Percentiles rank a stretch among this genome's conserved stretches.
These are phyloP conservation scores for Heptranchias perlo DNA, from an alignment of 2,113 vertebrate species.

Conservation along the genomic window DNA sequence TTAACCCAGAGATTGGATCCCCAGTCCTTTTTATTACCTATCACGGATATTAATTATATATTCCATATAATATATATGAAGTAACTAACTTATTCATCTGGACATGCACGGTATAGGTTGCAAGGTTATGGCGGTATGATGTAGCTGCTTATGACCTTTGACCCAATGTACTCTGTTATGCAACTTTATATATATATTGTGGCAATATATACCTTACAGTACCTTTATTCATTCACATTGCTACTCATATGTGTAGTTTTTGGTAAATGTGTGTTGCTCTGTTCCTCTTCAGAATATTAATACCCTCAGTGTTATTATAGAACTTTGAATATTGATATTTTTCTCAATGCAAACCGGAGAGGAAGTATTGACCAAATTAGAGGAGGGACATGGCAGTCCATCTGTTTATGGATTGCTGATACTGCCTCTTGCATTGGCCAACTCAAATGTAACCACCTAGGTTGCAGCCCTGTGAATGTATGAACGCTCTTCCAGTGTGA, in stretches of 20 bases:
- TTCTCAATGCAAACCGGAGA: background rate
- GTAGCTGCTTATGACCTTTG: background rate
- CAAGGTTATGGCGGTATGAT: background rate
- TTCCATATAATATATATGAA: background rate
- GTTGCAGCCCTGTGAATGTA: background rate
- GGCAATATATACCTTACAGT: too few relatives aligned
- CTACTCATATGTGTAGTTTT: too few relatives aligned
- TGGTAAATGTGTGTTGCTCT: background rate
- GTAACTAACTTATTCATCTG: background rate
- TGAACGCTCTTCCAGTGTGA: too few relatives aligned
- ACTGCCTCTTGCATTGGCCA: background rate
- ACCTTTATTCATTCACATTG: too few relatives aligned
- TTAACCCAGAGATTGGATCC: background rate
- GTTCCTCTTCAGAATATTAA: background rate
- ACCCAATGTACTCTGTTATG: background rate
- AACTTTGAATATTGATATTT: background rate
- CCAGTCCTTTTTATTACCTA: background rate
- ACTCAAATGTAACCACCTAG: background rate
- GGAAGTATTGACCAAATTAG: background rate
- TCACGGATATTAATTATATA: background rate
- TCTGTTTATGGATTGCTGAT: background rate
- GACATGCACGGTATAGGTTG: background rate
- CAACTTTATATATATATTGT: too few relatives aligned
- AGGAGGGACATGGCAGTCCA: background rate
- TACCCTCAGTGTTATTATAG: background rate